Evolutionary conservation across 2,888 invertebrate species (phyloP).

Genomic region (Luperina nickerlii): DNA sequence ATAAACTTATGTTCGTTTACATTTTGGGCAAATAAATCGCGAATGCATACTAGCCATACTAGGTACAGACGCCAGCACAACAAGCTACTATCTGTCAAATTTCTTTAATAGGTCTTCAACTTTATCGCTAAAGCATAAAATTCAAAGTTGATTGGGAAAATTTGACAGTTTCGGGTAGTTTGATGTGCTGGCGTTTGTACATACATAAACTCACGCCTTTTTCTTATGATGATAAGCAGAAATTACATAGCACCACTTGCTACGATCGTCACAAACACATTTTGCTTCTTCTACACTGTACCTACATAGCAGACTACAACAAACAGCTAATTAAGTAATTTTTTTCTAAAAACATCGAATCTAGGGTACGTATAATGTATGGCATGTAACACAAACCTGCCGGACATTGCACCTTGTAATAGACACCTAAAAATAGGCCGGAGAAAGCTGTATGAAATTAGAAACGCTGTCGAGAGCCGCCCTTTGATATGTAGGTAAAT

Average conservation of each 20-base stretch:
- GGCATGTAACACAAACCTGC: conserved; percentile 53
- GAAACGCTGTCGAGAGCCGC: conserved; percentile 70
- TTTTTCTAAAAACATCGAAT: conserved; percentile 13
- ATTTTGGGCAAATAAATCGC: too few species aligned
- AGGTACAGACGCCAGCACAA: background rate
- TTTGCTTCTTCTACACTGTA: background rate
- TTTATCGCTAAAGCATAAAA: too few species aligned
- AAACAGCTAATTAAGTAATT: background rate
- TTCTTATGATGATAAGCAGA: background rate
- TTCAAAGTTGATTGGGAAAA: too few species aligned
- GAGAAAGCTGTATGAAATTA: conserved; percentile 81
- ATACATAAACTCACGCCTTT: background rate
- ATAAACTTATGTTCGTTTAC: too few species aligned
- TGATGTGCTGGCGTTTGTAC: too few species aligned
- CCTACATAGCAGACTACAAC: background rate
- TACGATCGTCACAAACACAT: background rate
- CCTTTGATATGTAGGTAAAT: conserved; percentile 69
- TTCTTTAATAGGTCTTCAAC: too few species aligned
- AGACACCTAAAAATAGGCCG: conserved; percentile 81
- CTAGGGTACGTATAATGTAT: conserved; percentile 40
- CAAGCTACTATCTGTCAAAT: too few species aligned
- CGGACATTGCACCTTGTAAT: conserved; percentile 74
- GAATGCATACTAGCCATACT: too few species aligned
- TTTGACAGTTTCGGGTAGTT: too few species aligned
- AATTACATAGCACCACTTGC: background rate